Evolutionary conservation across 2,888 invertebrate species (phyloP).

Genomic region (Uloborus plumipes): DNA sequence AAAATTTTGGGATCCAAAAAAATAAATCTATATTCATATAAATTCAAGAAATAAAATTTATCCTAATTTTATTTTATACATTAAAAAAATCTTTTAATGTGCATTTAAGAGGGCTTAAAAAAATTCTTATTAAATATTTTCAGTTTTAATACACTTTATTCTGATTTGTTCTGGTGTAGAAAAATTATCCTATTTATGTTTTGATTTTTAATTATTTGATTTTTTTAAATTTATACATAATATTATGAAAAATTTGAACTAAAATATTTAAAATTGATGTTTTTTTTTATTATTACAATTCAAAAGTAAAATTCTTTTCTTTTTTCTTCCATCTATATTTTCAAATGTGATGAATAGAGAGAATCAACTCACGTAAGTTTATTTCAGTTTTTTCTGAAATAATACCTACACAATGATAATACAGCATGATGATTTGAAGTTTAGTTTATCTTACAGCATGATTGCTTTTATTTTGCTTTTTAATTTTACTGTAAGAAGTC

Average conservation of each 20-base stretch:
- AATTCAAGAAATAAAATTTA: too few relatives aligned
- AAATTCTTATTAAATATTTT: neutral
- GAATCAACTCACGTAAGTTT: slow-evolving; percentile 63
- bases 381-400: slow-evolving; percentile 55
- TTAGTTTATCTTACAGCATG: too few relatives aligned
- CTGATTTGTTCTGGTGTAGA: neutral
- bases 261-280: slow-evolving; percentile 33
- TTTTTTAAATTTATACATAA: too few relatives aligned
- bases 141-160: neutral
- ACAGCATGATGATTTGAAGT: too few relatives aligned
- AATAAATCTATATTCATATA: too few relatives aligned
- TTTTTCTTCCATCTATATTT: slow-evolving; percentile 54
- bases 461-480: too few relatives aligned
- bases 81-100: too few relatives aligned
- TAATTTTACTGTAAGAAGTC: too few relatives aligned
- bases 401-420: neutral
- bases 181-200: neutral
- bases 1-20: too few relatives aligned
- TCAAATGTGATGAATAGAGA: slow-evolving; percentile 58
- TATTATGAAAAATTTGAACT: neutral
- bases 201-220: neutral
- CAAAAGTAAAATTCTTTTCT: slow-evolving; percentile 23
- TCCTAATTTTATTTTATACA: too few relatives aligned
- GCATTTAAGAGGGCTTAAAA: neutral
- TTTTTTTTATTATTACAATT: slow-evolving; percentile 13